phyloP scores from a whole-genome alignment of 23 tunicate species.

The Styela plicata region DNA sequence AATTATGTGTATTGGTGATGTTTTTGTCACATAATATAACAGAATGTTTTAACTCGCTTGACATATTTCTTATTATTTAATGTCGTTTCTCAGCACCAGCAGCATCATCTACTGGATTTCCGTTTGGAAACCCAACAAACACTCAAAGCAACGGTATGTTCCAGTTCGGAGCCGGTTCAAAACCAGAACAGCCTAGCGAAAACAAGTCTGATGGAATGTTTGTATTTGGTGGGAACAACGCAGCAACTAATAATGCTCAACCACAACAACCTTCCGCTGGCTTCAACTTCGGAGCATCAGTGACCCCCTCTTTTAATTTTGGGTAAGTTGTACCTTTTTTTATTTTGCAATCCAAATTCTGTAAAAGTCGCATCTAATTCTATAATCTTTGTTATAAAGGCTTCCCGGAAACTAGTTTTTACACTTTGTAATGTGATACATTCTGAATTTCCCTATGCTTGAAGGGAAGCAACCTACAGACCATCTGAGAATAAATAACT shows the following conservation, averaged over 20 bases:
- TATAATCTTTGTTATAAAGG: no score
- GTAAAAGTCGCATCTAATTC: no score
- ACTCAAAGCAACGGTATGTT: constrained; percentile 14
- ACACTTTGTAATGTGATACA: no score
- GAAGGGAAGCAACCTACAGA: no score
- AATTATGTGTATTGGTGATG: no score
- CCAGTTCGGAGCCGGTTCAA: constrained; percentile 22
- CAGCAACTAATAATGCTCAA: not conserved
- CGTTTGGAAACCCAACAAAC: constrained; percentile 6
- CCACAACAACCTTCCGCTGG: not conserved
- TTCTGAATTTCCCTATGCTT: no score
- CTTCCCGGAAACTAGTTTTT: no score
- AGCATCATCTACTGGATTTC: not conserved
- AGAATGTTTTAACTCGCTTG: no score
- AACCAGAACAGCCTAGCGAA: not conserved
- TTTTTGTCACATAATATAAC: no score
- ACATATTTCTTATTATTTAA: no score
- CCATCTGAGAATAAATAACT: no score
- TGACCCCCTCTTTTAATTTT: not conserved
- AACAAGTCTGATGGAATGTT: not conserved
- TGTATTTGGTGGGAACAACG: constrained; percentile 6
- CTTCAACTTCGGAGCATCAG: constrained; percentile 14
- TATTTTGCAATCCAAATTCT: no score
- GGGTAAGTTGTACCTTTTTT: not conserved
- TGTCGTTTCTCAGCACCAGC: not conserved